Evolutionary conservation across 2,797 vertebrate genomes (phyloP).

Genomic region (Neopelma chrysocephalum): DNA sequence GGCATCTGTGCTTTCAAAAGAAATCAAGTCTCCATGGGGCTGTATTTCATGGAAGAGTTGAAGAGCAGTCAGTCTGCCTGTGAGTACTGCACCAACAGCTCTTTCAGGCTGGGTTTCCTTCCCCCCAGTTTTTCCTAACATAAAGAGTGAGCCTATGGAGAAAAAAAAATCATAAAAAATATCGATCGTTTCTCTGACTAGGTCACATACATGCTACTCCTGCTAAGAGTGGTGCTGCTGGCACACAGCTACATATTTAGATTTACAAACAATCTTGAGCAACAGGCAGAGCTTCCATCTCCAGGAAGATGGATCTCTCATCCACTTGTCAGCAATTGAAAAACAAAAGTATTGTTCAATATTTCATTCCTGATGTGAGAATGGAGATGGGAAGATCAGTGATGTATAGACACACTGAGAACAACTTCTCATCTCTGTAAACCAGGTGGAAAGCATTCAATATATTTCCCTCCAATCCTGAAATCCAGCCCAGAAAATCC

Average conservation of each 20-base stretch:
- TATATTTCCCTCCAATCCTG: neutral
- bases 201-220: neutral
- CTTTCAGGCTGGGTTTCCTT: neutral
- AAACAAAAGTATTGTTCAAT: neutral
- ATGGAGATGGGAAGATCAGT: neutral
- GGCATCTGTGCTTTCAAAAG: neutral
- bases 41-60: neutral
- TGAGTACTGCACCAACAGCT: neutral
- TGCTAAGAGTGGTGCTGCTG: neutral
- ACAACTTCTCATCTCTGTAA: neutral
- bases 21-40: neutral
- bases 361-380: neutral
- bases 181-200: neutral
- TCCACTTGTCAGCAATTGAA: rapidly evolving
- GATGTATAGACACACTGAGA: neutral
- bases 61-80: neutral
- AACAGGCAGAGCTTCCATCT: neutral
- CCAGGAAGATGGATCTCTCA: neutral
- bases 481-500: neutral
- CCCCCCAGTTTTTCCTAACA: neutral
- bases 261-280: neutral
- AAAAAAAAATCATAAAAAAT: neutral
- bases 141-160: neutral
- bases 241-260: neutral
- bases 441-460: neutral